These are phyloP conservation scores for Labroides dimidiatus DNA, from an alignment of 2,797 vertebrate genomes.

Conservation along the genomic window DNA sequence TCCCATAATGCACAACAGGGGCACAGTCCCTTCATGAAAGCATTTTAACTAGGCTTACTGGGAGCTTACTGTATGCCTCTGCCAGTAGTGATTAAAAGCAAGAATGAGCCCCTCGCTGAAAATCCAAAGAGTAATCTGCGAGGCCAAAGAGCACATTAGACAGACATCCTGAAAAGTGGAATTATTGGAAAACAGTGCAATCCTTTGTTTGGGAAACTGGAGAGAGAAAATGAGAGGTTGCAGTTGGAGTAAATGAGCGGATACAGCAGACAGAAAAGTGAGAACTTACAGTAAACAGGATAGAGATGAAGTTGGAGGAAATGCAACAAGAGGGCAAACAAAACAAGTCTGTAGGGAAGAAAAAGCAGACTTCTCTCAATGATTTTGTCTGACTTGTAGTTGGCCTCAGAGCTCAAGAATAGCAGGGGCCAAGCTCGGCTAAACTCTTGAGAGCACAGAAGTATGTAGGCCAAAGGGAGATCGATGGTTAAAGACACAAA, in stretches of 20 bases:
- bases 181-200: constrained; percentile 69
- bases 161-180: constrained; percentile 61
- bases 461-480: constrained; percentile 58
- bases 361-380: constrained; percentile 7
- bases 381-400: constrained; percentile 22
- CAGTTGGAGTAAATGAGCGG: constrained; percentile 20
- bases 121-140: constrained; percentile 61
- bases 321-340: neutral
- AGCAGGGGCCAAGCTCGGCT: constrained; percentile 35
- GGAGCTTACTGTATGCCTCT: constrained; percentile 21
- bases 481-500: constrained; percentile 54
- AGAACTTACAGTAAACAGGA: too few relatives aligned
- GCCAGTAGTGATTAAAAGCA: constrained; percentile 48
- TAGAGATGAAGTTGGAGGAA: too few relatives aligned
- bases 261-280: neutral
- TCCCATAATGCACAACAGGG: constrained; percentile 13
- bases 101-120: constrained; percentile 45
- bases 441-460: constrained; percentile 47
- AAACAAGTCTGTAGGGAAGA: neutral
- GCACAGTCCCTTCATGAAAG: constrained; percentile 13
- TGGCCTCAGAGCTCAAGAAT: constrained; percentile 40
- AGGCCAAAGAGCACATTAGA: constrained; percentile 56
- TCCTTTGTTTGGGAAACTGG: constrained; percentile 49
- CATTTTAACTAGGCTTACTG: constrained; percentile 28
- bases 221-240: constrained; percentile 24